These are phyloP conservation scores for Eulemur albifrons DNA, from an alignment of 2,797 vertebrate species.

Conservation along the genomic window DNA sequence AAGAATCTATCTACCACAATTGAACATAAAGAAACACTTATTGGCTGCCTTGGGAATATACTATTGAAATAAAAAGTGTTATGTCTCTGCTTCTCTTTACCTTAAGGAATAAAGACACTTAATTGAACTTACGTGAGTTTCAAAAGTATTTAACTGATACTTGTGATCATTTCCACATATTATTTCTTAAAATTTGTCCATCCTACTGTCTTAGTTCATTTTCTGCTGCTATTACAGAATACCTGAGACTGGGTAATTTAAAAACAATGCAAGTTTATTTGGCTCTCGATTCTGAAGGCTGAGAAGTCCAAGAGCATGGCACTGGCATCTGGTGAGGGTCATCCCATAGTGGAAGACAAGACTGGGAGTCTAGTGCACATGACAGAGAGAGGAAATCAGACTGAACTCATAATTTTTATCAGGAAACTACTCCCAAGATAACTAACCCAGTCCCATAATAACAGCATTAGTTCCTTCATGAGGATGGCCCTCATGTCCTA, in stretches of 20 bases:
- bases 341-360: background rate
- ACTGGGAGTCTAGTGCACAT: background rate
- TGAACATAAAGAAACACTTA: background rate
- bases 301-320: background rate
- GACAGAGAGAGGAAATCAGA: background rate
- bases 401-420: background rate
- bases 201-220: background rate
- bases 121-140: conserved; percentile 15
- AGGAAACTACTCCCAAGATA: background rate
- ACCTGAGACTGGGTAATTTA: background rate
- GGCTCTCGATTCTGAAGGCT: background rate
- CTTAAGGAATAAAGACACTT: conserved; percentile 16
- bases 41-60: background rate
- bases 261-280: background rate
- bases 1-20: background rate
- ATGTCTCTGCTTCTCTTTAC: background rate
- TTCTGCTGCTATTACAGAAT: background rate
- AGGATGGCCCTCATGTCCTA: background rate
- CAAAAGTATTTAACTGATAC: background rate
- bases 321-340: background rate
- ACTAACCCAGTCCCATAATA: background rate
- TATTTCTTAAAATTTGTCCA: conserved; percentile 41
- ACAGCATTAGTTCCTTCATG: background rate
- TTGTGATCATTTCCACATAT: background rate
- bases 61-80: background rate